phyloP scores from a whole-genome alignment of 2,797 vertebrate species.

The Pyrocephalus nanus region DNA sequence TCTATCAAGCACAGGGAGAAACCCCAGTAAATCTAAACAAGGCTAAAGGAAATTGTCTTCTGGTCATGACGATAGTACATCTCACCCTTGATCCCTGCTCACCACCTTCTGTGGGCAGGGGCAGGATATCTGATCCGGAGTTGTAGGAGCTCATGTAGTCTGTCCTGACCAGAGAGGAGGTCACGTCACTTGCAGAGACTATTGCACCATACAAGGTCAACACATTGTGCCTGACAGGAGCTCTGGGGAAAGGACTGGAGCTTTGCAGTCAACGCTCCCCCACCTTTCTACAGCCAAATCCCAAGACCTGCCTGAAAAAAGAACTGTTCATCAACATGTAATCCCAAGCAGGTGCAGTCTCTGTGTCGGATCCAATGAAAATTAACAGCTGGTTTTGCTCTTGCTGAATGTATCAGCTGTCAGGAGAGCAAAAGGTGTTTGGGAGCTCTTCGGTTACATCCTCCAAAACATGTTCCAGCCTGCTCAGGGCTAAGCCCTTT shows the following conservation, averaged over 20 bases:
- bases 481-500: neutral
- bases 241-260: neutral
- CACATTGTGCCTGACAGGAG: accelerated
- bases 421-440: neutral
- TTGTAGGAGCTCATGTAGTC: neutral
- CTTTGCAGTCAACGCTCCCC: neutral
- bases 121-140: neutral
- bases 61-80: neutral
- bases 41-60: neutral
- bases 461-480: accelerated
- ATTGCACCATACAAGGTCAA: accelerated
- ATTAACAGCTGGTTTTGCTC: neutral
- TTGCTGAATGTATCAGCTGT: neutral
- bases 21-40: neutral
- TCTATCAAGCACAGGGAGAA: neutral
- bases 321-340: neutral
- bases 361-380: neutral
- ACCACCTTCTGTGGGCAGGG: neutral
- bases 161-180: neutral
- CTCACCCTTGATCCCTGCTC: accelerated
- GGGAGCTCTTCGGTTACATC: neutral
- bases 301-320: neutral
- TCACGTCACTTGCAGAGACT: neutral
- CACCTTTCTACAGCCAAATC: neutral
- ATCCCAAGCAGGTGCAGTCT: neutral